Conservation (phyloP, 1,140 invertebrate species). For the Calosoma granatense region DNA sequence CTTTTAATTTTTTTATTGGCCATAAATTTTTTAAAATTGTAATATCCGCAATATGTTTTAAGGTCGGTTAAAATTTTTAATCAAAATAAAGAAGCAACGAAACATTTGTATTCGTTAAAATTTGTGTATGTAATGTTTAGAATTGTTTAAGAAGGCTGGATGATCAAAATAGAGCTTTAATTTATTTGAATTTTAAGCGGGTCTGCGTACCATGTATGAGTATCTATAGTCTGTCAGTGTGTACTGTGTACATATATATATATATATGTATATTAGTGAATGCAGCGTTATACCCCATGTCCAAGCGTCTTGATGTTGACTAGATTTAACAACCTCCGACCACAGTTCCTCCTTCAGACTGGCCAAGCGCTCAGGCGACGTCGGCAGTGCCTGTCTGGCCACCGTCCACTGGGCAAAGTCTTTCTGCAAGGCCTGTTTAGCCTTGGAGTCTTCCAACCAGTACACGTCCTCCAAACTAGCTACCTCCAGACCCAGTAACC, state of each 20-base stretch:
- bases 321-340: constrained; percentile 76
- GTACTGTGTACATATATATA: neutral
- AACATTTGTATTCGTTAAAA: too few species aligned
- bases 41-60: too few species aligned
- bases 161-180: neutral
- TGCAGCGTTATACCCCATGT: constrained; percentile 83
- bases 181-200: too few species aligned
- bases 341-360: constrained; percentile 71
- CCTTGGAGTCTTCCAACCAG: constrained; percentile 72
- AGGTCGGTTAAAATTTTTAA: too few species aligned
- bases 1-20: too few species aligned
- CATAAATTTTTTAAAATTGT: too few species aligned
- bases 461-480: constrained; percentile 77
- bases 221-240: neutral
- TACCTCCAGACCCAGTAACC: constrained; percentile 68
- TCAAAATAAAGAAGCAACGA: too few species aligned
- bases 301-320: constrained; percentile 78
- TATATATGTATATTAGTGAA: too few species aligned
- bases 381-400: constrained; percentile 66
- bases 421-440: constrained; percentile 55
- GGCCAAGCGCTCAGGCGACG: constrained; percentile 64
- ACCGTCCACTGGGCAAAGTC: constrained; percentile 69
- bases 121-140: too few species aligned
- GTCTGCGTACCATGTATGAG: too few species aligned
- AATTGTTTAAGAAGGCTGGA: too few species aligned